Percentiles rank a stretch among this genome's conserved stretches.
phyloP scores from a whole-genome alignment of 2,888 invertebrate genomes.

The Caprella mutica region DNA sequence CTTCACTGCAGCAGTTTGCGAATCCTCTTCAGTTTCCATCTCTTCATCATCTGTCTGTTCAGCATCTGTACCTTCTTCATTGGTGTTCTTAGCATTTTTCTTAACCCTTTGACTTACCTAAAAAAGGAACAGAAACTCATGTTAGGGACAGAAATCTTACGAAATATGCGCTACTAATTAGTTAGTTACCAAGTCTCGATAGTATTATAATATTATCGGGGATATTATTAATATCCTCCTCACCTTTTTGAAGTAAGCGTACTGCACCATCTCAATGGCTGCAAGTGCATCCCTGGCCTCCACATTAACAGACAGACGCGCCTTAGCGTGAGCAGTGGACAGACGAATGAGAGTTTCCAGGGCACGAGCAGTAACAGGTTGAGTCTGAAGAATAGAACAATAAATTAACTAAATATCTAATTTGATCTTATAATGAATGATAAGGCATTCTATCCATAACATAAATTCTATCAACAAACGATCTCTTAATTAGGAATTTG shows the following conservation, averaged over 20 bases:
- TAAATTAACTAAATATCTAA: too few species aligned
- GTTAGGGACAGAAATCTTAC: background rate
- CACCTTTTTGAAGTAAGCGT: constrained; percentile 90
- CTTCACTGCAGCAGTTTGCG: background rate
- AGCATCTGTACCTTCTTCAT: background rate
- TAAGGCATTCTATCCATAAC: background rate
- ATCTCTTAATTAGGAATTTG: too few species aligned
- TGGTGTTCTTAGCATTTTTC: too few species aligned
- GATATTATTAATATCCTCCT: too few species aligned
- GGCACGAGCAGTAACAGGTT: constrained; percentile 91
- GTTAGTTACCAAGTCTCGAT: too few species aligned
- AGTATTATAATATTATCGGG: too few species aligned
- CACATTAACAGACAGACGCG: constrained; percentile 76
- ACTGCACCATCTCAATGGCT: constrained; percentile 87
- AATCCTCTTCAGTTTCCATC: background rate
- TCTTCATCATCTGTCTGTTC: background rate
- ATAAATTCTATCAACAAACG: too few species aligned
- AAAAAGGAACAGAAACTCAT: background rate
- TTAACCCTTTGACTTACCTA: background rate
- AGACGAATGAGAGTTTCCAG: constrained; percentile 95
- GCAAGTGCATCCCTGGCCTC: constrained; percentile 72
- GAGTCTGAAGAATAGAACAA: constrained; percentile 54
- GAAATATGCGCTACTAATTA: too few species aligned
- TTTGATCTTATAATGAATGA: too few species aligned
- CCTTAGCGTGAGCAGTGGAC: constrained; percentile 93